These are phyloP conservation scores for Ischnus inquisitorius DNA, from an alignment of 2,888 invertebrate species.

Conservation along the genomic window DNA sequence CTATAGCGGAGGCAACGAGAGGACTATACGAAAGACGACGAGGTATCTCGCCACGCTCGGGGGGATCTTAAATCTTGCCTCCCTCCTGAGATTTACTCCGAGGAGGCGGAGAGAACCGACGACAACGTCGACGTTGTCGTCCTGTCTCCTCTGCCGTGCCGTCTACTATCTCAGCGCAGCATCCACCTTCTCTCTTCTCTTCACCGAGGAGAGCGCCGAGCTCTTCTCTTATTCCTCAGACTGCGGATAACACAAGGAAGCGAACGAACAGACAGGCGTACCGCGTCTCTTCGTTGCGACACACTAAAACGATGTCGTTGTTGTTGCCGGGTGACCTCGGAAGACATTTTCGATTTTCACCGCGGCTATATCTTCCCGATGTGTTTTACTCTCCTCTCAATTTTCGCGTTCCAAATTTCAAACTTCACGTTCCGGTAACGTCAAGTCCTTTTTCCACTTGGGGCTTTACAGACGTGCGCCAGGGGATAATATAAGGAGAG, in stretches of 20 bases:
- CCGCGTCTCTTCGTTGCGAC: slow-evolving; percentile 5
- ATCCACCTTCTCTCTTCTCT: neutral
- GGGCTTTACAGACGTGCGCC: neutral
- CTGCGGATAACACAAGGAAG: slow-evolving; percentile 14
- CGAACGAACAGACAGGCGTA: neutral
- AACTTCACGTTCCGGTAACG: slow-evolving; percentile 4
- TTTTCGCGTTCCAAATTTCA: slow-evolving; percentile 12
- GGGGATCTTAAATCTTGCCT: slow-evolving; percentile 66
- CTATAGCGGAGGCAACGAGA: slow-evolving; percentile 12
- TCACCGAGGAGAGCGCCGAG: neutral
- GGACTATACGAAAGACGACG: slow-evolving; percentile 40
- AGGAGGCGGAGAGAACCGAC: slow-evolving; percentile 21
- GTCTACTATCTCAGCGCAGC: slow-evolving; percentile 29
- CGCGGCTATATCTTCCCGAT: neutral
- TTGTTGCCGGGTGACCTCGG: slow-evolving; percentile 1
- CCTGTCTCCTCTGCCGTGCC: slow-evolving; percentile 25
- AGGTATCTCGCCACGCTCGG: slow-evolving; percentile 63
- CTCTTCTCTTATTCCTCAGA: slow-evolving; percentile 5
- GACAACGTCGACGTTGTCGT: slow-evolving; percentile 34
- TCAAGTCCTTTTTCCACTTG: neutral
- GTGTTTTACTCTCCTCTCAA: neutral
- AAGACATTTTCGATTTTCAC: slow-evolving; percentile 7
- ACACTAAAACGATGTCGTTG: too few species aligned
- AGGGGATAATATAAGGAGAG: neutral
- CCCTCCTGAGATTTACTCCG: slow-evolving; percentile 57